Evolutionary conservation across 2,113 vertebrate species (phyloP), one percentile per base, ranked within the genome.

Genomic region (Dromaius novaehollandiae): DNA sequence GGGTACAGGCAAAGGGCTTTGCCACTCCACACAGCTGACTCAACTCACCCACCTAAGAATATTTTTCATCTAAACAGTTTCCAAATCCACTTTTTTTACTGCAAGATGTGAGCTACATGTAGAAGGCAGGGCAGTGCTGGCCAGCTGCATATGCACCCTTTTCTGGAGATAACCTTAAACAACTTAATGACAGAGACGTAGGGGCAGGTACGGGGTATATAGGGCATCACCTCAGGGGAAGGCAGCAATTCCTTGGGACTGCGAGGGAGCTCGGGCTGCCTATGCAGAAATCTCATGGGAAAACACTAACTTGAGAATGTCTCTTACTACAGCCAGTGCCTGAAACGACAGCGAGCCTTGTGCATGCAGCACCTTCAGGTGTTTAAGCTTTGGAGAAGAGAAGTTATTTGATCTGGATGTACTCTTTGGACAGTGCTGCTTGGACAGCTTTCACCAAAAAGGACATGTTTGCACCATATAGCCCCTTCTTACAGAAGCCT

Each of bases 331-430:
- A 74, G 50, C 28, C 11, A 69, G 42, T 30, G 42, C 32, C 28
- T 34, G 30, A 46, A 69, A 69, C 20, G 26, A 55, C 36, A 55
- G 20, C 19, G 30, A 55, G 26, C 26, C 26, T 30, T 36, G 13
- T 20, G 17, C 18, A 7, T 30, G 53, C 51, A 26, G 71, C 24
- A 73, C 64, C 40, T 26, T 51, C 21, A 15, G 28, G 53, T 40
- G 17, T 92, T 88, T 89, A 95, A 61, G 89, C 90, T 94, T 78
- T 95, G 82, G 63, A 96, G 88, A 64, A 93, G 95, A 92, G 85
- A 65, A 91, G 46, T 80, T 91, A 48, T 68, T 38, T 40, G 55
- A 13, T 34, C 63, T 74, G 58, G n/a, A 89, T 84, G 63, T 75
- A 76, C 66, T 30, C 46, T 53, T 73, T 58, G 3, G 86, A 71